A percentile compares a stretch with the other conserved stretches of the same genome.
Evolutionary conservation across 1,140 invertebrate genomes (phyloP).

Genomic region (Polypedilum pembai): DNA sequence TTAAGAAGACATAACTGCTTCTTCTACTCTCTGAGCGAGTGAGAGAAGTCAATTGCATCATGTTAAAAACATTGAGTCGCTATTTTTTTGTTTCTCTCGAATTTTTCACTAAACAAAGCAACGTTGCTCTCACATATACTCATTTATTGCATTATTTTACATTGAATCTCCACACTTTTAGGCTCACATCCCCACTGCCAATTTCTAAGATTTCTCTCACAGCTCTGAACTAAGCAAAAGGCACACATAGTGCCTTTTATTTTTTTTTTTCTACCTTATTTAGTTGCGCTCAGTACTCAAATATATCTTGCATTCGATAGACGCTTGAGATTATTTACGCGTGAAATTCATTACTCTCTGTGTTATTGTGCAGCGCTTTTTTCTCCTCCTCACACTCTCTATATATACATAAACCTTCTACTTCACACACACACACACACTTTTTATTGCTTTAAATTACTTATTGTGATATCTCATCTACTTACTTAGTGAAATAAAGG

Average conservation of each 20-base stretch:
- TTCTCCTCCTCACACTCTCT: not conserved
- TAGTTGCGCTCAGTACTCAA: not conserved
- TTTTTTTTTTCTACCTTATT: not conserved
- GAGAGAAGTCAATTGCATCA: not conserved
- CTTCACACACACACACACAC: not conserved
- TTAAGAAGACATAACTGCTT: not conserved
- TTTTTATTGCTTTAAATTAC: not conserved
- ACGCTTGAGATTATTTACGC: constrained; percentile 4
- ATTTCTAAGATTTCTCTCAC: constrained; percentile 18
- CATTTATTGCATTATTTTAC: constrained; percentile 12
- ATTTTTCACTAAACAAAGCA: not conserved
- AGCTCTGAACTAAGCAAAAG: not conserved
- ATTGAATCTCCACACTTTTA: not conserved
- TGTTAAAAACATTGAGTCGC: not conserved
- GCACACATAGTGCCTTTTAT: not conserved
- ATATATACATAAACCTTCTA: not conserved
- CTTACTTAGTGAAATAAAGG: not conserved
- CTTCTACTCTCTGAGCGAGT: not conserved
- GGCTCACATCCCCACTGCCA: not conserved
- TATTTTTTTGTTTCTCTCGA: constrained; percentile 7
- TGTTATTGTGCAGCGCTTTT: not conserved
- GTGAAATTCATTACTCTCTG: not conserved
- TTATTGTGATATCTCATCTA: not conserved
- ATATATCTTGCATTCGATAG: constrained; percentile 17
- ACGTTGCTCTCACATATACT: constrained; percentile 7